Conservation (phyloP, 2,888 invertebrate genomes). For the Ditula angustiorana region DNA sequence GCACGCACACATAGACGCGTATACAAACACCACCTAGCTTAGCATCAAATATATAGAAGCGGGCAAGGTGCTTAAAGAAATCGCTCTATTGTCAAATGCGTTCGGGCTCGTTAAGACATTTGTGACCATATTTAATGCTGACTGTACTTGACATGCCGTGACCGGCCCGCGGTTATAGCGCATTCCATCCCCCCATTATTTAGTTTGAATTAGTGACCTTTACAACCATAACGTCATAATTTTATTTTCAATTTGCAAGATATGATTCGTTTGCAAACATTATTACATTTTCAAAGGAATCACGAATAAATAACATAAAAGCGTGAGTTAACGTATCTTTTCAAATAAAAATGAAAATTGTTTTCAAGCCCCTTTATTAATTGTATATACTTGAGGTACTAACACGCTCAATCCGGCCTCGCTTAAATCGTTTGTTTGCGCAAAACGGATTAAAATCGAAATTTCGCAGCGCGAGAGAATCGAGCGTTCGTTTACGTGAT, state of each 20-base stretch:
- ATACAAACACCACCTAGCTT: no score
- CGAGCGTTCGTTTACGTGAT: slow-evolving; percentile 18
- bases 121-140: no score
- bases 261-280: no score
- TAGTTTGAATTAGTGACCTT: not conserved
- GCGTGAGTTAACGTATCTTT: not conserved
- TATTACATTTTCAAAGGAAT: slow-evolving; percentile 5
- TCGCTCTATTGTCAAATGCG: no score
- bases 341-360: slow-evolving; percentile 8
- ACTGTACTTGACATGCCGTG: no score
- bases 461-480: slow-evolving; percentile 9
- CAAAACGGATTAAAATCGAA: slow-evolving; percentile 17
- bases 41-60: no score
- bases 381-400: slow-evolving; percentile 11
- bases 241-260: not conserved
- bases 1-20: no score
- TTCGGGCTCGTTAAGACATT: no score
- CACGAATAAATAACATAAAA: slow-evolving; percentile 15
- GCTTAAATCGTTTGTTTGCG: slow-evolving; percentile 5
- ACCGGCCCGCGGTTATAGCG: no score
- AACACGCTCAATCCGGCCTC: slow-evolving; percentile 10
- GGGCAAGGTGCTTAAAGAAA: no score
- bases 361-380: slow-evolving; percentile 3
- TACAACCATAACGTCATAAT: not conserved
- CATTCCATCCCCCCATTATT: not conserved